phyloP scores from a whole-genome alignment of 1,140 invertebrate species.

The Eufriesea mexicana region DNA sequence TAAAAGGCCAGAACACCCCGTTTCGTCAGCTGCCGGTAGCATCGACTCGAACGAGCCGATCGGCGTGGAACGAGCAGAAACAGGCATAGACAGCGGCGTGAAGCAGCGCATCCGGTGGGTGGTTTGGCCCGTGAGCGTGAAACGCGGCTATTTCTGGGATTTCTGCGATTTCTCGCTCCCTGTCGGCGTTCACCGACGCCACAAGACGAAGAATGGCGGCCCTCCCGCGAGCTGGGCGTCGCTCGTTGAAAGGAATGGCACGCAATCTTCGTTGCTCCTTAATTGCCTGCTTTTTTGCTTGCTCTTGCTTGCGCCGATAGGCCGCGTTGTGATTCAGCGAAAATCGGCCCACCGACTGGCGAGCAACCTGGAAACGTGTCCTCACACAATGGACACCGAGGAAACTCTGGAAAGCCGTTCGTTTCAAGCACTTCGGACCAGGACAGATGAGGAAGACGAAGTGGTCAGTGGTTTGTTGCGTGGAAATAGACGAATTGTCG shows the following conservation, averaged over 20 bases:
- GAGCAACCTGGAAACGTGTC: constrained; percentile 4
- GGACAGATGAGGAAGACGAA: no score
- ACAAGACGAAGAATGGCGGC: constrained; percentile 11
- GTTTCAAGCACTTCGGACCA: no score
- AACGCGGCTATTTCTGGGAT: constrained; percentile 10
- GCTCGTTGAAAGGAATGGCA: constrained; percentile 33
- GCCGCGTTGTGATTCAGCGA: constrained; percentile 48
- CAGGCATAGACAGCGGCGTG: not conserved
- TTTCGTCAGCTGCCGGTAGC: no score
- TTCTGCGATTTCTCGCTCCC: constrained; percentile 12
- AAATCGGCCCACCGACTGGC: not conserved
- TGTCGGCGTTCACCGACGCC: not conserved
- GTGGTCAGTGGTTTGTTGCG: no score
- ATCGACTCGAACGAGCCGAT: not conserved
- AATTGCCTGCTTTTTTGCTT: constrained; percentile 28
- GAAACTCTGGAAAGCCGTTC: no score
- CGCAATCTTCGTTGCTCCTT: constrained; percentile 44
- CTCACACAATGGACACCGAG: no score
- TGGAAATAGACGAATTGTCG: no score
- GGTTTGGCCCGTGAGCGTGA: constrained; percentile 2
- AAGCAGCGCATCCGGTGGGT: not conserved
- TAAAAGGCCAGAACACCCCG: no score
- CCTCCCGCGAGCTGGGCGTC: constrained; percentile 26
- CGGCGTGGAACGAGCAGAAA: not conserved
- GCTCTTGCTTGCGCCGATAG: not conserved